Conservation (phyloP, 2,888 invertebrate genomes). For the Drosophila suboccidentalis region DNA sequence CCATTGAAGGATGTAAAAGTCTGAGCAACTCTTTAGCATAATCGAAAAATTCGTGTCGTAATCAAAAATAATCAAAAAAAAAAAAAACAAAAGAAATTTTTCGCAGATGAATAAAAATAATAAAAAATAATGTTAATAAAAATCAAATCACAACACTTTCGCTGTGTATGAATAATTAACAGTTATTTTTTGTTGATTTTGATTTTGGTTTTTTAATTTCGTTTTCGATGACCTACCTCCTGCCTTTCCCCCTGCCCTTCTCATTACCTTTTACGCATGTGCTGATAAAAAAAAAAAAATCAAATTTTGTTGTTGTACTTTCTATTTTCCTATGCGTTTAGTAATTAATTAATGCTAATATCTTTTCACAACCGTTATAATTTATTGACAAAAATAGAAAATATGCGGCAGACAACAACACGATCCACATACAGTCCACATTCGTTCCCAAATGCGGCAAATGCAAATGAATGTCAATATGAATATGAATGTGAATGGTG, state of each 20-base stretch:
- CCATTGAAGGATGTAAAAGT: constrained; percentile 62
- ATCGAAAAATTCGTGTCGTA: constrained; percentile 57
- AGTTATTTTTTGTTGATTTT: constrained; percentile 32
- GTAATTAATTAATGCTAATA: constrained; percentile 84
- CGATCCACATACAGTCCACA: constrained; percentile 14
- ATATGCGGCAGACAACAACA: constrained; percentile 40
- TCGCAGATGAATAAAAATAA: constrained; percentile 31
- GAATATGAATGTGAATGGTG: constrained; percentile 18
- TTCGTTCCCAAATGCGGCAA: constrained; percentile 38
- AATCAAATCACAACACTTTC: constrained; percentile 56
- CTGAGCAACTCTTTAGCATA: constrained; percentile 63
- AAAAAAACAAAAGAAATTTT: constrained; percentile 53
- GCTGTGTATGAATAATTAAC: constrained; percentile 70
- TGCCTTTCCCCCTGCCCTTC: not conserved
- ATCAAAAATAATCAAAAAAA: constrained; percentile 41
- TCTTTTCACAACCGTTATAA: constrained; percentile 81
- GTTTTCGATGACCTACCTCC: constrained; percentile 20
- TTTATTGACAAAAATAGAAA: constrained; percentile 80
- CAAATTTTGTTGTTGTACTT: constrained; percentile 61
- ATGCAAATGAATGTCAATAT: constrained; percentile 58
- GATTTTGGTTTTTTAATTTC: constrained; percentile 40
- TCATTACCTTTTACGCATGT: constrained; percentile 17
- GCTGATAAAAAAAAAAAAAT: constrained; percentile 28
- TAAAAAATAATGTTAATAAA: constrained; percentile 10
- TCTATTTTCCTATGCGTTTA: constrained; percentile 80